Base-by-base conservation (phyloP, 2,888 invertebrate genomes). In the Zaprionus obscuricornis region DNA sequence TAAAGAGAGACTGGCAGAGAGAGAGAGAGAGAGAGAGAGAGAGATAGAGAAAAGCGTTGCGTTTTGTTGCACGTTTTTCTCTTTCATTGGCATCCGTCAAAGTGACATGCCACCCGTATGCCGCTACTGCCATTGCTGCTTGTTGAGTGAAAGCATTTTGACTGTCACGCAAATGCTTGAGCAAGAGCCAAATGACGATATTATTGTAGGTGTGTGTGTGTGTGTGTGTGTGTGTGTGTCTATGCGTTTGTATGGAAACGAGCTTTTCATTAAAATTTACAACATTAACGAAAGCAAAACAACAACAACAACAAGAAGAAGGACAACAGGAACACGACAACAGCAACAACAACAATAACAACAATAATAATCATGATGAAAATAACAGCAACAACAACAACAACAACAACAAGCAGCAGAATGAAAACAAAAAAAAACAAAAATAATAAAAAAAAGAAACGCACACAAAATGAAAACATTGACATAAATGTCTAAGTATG, bases 1-100 rank as follows among this genome's bases (percentile, higher is more conserved):
- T n/a, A n/a, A n/a, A n/a, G n/a, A n/a, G n/a, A 22, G 29, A 29
- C 29, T 3, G 8, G 10, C 29, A 29, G 22, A 22, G 22, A 22
- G 4, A 29, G 29, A n/a, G 29, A 10, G 10, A 3, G 29, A 5
- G 10, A 5, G 3, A n/a, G 6, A 10, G n/a, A 5, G 10, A 29
- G n/a, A 29, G 29, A 29, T n/a, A 5, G 10, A 29, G 10, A 49
- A 74, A 74, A 74, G 74, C 66, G 49, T 74, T 56, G 52, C 58
- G 66, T 78, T 77, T 62, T 68, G 66, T 60, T 77, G 70, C 77
- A 66, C 78, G 66, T 58, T 66, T 56, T 78, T 78, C 72, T 60
- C 57, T 72, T 78, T n/a, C n/a, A n/a, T n/a, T 78, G 79, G 75
- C 74, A 74, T 78, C 79, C 78, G 79, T 74, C 74, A 74, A 74